Evolutionary conservation across 2,113 vertebrate genomes (phyloP), one percentile per base, ranked within the genome.

Genomic region (Scytalopus superciliaris): DNA sequence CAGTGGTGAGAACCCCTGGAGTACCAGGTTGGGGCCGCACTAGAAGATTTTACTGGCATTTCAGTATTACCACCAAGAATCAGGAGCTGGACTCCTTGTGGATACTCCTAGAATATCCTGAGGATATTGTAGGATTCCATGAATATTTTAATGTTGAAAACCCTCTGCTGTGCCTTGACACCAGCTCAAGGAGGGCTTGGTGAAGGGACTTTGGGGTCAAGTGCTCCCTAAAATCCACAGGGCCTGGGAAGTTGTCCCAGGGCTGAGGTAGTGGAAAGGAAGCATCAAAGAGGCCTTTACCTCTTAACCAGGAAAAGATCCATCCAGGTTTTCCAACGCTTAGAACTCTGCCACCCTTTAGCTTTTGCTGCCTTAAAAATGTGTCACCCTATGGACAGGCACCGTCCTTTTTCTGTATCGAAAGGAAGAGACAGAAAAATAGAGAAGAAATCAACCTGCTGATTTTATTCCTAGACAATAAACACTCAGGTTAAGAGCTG

Each of bases 361-460:
- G 66, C 21, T 78, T 60, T 40, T 53, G 25, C 25, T 6, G 4
- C 72, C 73, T 62, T 3, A 0, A 35, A 69, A 9, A n/a, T 2
- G 16, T 0, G 2, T 0, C 23, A 25, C 2, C 47, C 10, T n/a
- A 5, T 1, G 3, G 30, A 2, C 21, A 21, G 35, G 19, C 23
- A 8, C 22, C 6, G 23, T 18, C 42, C 78, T 42, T 16, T 28
- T 0, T 2, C 22, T 23, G 42, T 27, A 39, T 72, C 39, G 47
- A 70, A 87, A 19, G 4, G 56, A 19, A 15, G 49, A 55, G 42
- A 6, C 77, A 84, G 63, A 63, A 76, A 53, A 40, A n/a, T 0
- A 9, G 42, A 60, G 28, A 44, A 40, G 12, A 13, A 37, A 44
- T 15, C 31, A 44, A 33, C 23, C 22, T 5, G 33, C 13, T 42